Evolutionary conservation across 92 coral and sea anemone genomes (phyloP).

Genomic region (Siderastrea radians): DNA sequence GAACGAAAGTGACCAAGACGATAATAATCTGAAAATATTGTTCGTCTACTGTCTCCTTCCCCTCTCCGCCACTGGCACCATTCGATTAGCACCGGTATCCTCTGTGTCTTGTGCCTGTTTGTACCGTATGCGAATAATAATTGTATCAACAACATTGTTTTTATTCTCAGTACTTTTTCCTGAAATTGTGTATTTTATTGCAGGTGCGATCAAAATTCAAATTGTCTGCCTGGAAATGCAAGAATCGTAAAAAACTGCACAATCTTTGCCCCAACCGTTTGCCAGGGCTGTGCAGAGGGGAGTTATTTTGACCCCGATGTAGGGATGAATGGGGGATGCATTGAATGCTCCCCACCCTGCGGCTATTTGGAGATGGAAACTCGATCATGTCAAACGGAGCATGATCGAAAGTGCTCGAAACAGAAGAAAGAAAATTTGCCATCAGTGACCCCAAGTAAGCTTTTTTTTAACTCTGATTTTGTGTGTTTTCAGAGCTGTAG

Average conservation of each 20-base stretch:
- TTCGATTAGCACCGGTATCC: too few relatives aligned
- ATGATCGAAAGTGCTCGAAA: conserved; percentile 3
- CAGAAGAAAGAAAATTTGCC: background rate
- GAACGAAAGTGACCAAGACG: too few relatives aligned
- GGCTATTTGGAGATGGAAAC: background rate
- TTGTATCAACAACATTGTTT: too few relatives aligned
- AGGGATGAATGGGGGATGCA: background rate
- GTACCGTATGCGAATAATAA: too few relatives aligned
- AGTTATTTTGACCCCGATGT: background rate
- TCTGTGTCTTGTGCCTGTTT: too few relatives aligned
- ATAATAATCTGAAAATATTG: too few relatives aligned
- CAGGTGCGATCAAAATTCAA: conserved; percentile 20
- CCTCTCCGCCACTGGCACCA: too few relatives aligned
- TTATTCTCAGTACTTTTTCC: too few relatives aligned
- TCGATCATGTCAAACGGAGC: background rate
- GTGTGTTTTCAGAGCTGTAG: too few relatives aligned
- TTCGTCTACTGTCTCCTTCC: too few relatives aligned
- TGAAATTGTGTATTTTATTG: background rate
- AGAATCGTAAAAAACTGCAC: background rate
- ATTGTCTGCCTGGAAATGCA: background rate
- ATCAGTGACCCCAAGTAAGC: background rate
- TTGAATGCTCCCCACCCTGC: background rate
- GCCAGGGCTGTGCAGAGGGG: conserved; percentile 17
- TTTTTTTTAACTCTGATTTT: too few relatives aligned
- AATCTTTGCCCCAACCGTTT: background rate